A percentile compares a stretch with the other conserved stretches of the same genome.
phyloP scores from a whole-genome alignment of 2,113 vertebrate species.

The Dromiciops gliroides region DNA sequence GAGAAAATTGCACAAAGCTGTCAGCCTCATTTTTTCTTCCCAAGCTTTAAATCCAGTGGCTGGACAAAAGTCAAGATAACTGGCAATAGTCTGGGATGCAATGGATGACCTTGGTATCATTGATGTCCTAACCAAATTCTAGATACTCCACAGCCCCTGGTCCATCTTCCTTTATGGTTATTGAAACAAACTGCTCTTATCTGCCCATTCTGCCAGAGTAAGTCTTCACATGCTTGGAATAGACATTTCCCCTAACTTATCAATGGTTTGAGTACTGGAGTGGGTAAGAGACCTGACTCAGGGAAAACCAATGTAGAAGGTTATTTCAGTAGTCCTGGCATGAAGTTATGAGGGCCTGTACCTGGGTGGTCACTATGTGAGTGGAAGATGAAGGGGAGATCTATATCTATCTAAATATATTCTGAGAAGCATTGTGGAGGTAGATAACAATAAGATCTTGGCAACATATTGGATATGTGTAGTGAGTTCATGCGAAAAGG shows the following conservation, averaged over 20 bases:
- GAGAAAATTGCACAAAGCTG: too few relatives aligned
- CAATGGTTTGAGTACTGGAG: neutral
- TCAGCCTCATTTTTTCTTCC: too few relatives aligned
- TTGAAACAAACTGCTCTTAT: neutral
- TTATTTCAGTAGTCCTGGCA: neutral
- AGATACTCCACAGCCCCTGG: neutral
- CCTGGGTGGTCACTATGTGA: neutral
- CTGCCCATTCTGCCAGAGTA: neutral
- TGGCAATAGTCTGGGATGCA: too few relatives aligned
- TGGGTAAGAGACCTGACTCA: neutral
- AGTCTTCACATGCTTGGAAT: neutral
- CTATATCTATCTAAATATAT: neutral
- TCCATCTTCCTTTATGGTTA: neutral
- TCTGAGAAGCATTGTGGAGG: neutral
- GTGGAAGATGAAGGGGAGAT: neutral
- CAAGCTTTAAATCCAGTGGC: too few relatives aligned
- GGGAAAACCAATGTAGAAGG: neutral
- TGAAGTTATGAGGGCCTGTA: neutral
- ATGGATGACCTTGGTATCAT: too few relatives aligned
- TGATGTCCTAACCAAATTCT: too few relatives aligned
- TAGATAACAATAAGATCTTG: too few relatives aligned
- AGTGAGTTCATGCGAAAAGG: too few relatives aligned
- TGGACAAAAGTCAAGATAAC: too few relatives aligned
- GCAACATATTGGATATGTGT: too few relatives aligned
- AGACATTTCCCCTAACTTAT: neutral